A percentile compares a stretch with the other conserved stretches of the same genome.
Conservation (phyloP, 2,797 vertebrate species). For the Enteromius argenteus region DNA sequence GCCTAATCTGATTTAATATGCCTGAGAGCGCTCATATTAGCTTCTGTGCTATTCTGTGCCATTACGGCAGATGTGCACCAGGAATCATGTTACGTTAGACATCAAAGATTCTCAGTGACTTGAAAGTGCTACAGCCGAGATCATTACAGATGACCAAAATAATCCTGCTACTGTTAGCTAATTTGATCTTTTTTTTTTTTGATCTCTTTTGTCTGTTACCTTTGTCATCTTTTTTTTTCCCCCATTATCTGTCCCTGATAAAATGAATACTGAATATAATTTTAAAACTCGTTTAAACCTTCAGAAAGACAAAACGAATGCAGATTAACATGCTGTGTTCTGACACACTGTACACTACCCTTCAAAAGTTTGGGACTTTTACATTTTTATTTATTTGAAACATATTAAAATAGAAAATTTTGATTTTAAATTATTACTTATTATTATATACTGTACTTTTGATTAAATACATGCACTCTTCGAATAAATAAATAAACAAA, state of each 20-base stretch:
- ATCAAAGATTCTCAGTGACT: constrained; percentile 44
- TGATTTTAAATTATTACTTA: not conserved
- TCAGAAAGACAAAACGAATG: not conserved
- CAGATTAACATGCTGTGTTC: not conserved
- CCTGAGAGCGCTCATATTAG: constrained; percentile 47
- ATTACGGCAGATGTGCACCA: constrained; percentile 39
- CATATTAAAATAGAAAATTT: not conserved
- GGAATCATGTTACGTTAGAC: constrained; percentile 43
- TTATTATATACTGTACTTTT: not conserved
- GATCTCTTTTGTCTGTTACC: not conserved
- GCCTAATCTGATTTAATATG: constrained; percentile 62
- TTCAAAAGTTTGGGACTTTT: not conserved
- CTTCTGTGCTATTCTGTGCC: constrained; percentile 36
- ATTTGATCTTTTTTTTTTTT: not conserved
- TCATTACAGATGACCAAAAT: constrained; percentile 13
- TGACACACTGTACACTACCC: not conserved
- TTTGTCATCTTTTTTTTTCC: not conserved
- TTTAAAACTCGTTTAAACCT: not conserved
- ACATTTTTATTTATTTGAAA: not conserved
- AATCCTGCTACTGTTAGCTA: not conserved
- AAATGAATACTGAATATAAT: not conserved
- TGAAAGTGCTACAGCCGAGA: constrained; percentile 43
- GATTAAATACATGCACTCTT: not conserved
- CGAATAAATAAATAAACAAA: no score
- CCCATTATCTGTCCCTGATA: not conserved